Base-by-base conservation (phyloP, 2,797 vertebrate species). In the Serranus cabrilla region DNA sequence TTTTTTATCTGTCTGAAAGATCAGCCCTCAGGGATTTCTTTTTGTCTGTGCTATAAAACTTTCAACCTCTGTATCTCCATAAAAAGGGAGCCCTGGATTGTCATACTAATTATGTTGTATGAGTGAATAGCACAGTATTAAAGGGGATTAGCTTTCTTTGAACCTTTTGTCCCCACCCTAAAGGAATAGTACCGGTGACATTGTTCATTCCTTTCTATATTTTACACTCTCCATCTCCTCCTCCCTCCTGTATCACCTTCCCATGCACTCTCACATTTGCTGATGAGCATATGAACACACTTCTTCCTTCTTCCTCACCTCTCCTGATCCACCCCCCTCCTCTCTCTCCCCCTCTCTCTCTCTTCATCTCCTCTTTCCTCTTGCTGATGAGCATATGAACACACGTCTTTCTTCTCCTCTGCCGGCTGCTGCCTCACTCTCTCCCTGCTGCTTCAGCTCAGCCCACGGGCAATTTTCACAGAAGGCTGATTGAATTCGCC, bases 401-500 rank as follows among this genome's bases (percentile, higher is more conserved):
- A 81, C 71, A 43, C n/a, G 46, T 74, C 81, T 82, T 69, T 86
- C 85, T 74, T 79, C 71, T 34, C 66, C 70, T 84, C 46, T 62
- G 62, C 77, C 43, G 39, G 56, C 76, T 81, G 75, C 85, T 82
- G 56, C 65, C 84, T 76, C 76, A 39, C 70, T 81, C 76, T 76
- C 47, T 71, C 69, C 60, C 81, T 82, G 81, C 87, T 85, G 84
- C 85, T 87, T 74, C 69, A 66, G 78, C 73, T 90, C 87, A 79
- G 81, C 84, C 89, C 39, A 71, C 1, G 9, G 73, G 87, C 86
- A 80, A 85, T 91, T 89, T 91, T 89, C 81, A 90, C 89, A 89
- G 89, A 76, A 82, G 87, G 57, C 86, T 90, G 90, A 92, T 88
- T 90, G 82, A 89, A 91, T 83, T 85, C 78, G 71, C 13, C 49